Percentiles rank a stretch among this genome's conserved stretches.
phyloP scores from a whole-genome alignment of 2,797 vertebrate species.

The Graptemys geographica region DNA sequence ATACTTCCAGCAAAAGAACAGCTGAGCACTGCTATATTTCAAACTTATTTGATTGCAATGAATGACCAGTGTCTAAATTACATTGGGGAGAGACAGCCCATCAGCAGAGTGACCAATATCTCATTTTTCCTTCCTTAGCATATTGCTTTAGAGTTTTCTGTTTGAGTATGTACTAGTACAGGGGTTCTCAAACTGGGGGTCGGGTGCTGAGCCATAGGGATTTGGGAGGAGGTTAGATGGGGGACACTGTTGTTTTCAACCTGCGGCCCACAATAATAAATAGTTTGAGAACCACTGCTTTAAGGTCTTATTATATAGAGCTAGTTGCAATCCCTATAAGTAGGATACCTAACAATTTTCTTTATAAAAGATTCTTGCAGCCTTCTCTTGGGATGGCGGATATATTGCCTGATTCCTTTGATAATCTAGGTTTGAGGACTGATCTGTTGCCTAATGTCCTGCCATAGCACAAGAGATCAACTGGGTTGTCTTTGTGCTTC shows the following conservation, averaged over 20 bases:
- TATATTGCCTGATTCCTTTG: background rate
- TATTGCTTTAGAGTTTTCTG: background rate
- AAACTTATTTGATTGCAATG: background rate
- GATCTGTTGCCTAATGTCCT: conserved; percentile 29
- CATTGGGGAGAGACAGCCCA: background rate
- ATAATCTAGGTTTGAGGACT: background rate
- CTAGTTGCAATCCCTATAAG: background rate
- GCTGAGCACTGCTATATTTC: background rate
- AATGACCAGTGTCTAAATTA: conserved; percentile 13
- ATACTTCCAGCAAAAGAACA: background rate
- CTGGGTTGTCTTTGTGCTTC: conserved; percentile 38
- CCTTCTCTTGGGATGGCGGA: background rate
- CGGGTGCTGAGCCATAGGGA: too few relatives aligned
- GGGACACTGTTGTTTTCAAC: too few relatives aligned
- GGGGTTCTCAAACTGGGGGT: too few relatives aligned
- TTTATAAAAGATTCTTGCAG: background rate
- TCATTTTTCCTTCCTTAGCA: conserved; percentile 6
- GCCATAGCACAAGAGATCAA: conserved; percentile 50
- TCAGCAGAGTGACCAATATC: background rate
- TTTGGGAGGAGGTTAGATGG: too few relatives aligned
- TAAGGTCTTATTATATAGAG: background rate
- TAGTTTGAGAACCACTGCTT: background rate
- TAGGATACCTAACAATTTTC: background rate
- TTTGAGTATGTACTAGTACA: background rate
- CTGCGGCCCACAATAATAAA: too few relatives aligned